Base-by-base conservation (phyloP, 2,888 invertebrate species). In the Mechanitis messenoides region DNA sequence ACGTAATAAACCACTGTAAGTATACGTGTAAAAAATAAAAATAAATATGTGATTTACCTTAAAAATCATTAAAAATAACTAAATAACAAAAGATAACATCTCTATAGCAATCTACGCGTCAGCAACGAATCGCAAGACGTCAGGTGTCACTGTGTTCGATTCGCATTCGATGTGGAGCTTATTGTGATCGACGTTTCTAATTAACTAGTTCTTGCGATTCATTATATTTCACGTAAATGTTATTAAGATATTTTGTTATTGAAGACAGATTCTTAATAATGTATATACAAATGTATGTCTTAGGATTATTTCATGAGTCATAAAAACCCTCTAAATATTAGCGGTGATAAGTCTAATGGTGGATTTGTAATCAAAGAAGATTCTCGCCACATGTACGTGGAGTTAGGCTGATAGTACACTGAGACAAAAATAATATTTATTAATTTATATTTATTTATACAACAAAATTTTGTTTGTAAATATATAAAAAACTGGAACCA, bases 311-410 rank as follows among this genome's bases (percentile, higher is more conserved):
- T 65, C 70, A 73, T 72, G 71, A 68, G 69, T 66, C 66, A 71
- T 72, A 69, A 72, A 71, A 74, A 75, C 79, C 77, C 79, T 79
- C 82, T 87, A 86, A 87, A 89, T 87, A 87, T 88, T 87, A 87
- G 85, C 81, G 85, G 81, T 74, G 83, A 86, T 85, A 83, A 85
- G 84, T 81, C 83, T 88, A 87, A 88, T 88, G 85, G 84, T 68
- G 62, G 80, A 81, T 83, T 84, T 83, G 83, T 87, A 87, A 89
- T 89, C 87, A 87, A 81, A 86, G 85, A 84, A 85, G 79, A 84
- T 81, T 81, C 81, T 83, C 76, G 74, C 78, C 82, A 80, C 80
- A 81, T 80, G 77, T 81, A 81, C 69, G 69, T 58, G 74, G 76
- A 73, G 61, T 75, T 59, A 71, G 64, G 71, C 33, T 1, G 58